A percentile compares a stretch with the other conserved stretches of the same genome.
Evolutionary conservation across 2,113 vertebrate genomes (phyloP).

Genomic region (Sceloporus undulatus): DNA sequence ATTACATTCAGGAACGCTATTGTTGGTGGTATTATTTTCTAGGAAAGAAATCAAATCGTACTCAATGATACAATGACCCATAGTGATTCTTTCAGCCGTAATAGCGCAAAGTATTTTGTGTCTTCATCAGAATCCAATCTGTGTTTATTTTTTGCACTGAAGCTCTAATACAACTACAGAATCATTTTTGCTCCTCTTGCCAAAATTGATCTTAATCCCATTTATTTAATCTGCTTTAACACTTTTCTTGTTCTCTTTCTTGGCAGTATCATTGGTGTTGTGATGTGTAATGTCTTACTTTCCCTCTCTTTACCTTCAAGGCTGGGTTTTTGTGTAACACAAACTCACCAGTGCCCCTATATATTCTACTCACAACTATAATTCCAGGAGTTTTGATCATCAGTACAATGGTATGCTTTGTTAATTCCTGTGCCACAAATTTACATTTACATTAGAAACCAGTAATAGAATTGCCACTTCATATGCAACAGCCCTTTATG

Average conservation of each 20-base stretch:
- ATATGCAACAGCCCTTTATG: neutral
- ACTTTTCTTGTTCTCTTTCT: neutral
- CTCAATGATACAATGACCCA: neutral
- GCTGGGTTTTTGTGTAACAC: neutral
- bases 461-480: neutral
- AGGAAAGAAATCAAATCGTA: constrained; percentile 24
- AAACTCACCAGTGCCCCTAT: neutral
- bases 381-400: neutral
- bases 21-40: neutral
- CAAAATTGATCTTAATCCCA: neutral
- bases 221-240: neutral
- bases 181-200: constrained; percentile 1
- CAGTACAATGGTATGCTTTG: neutral
- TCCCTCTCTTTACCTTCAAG: neutral
- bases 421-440: neutral
- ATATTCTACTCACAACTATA: neutral
- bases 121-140: constrained; percentile 5
- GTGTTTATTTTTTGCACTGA: neutral
- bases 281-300: neutral
- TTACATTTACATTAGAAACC: neutral
- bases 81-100: neutral
- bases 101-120: neutral
- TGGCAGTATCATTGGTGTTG: neutral
- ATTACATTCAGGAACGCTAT: neutral
- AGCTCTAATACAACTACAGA: neutral